Conservation (phyloP, 1,140 invertebrate species). For the Drosophila elegans region DNA sequence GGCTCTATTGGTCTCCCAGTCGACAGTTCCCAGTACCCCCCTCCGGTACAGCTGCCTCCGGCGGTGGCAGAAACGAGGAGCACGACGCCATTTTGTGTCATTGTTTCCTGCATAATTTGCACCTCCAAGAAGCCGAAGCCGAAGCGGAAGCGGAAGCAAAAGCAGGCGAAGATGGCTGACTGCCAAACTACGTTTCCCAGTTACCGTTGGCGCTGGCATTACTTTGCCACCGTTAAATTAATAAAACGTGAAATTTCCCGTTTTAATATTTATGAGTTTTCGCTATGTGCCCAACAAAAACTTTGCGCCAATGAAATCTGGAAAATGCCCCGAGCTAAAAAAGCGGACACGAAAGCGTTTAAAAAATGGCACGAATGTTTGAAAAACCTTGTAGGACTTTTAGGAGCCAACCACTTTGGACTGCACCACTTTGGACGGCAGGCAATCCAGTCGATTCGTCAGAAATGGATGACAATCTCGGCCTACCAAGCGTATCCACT, state of each 20-base stretch:
- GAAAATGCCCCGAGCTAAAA: neutral
- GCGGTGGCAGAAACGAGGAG: neutral
- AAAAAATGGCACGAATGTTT: no score
- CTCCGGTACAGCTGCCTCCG: slow-evolving; percentile 29
- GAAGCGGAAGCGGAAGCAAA: slow-evolving; percentile 35
- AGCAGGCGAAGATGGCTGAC: slow-evolving; percentile 48
- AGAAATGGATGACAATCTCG: slow-evolving; percentile 33
- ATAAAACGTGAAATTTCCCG: slow-evolving; percentile 75
- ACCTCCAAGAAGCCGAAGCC: slow-evolving; percentile 35
- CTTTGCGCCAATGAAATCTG: slow-evolving; percentile 21
- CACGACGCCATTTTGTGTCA: slow-evolving; percentile 67
- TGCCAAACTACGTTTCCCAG: slow-evolving; percentile 50
- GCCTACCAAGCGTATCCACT: neutral
- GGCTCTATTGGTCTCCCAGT: slow-evolving; percentile 5
- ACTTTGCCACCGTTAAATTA: slow-evolving; percentile 69
- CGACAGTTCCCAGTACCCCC: neutral
- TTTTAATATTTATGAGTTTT: slow-evolving; percentile 80
- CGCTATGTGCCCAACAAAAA: slow-evolving; percentile 34
- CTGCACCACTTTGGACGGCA: neutral
- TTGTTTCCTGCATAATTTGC: slow-evolving; percentile 74
- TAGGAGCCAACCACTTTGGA: slow-evolving; percentile 20
- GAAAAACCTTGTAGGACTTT: no score
- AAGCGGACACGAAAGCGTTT: slow-evolving; percentile 1
- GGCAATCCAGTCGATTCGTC: neutral
- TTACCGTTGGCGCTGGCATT: slow-evolving; percentile 18